These are phyloP conservation scores for Arizona elegans DNA, from an alignment of 2,113 vertebrate genomes.

Conservation along the genomic window DNA sequence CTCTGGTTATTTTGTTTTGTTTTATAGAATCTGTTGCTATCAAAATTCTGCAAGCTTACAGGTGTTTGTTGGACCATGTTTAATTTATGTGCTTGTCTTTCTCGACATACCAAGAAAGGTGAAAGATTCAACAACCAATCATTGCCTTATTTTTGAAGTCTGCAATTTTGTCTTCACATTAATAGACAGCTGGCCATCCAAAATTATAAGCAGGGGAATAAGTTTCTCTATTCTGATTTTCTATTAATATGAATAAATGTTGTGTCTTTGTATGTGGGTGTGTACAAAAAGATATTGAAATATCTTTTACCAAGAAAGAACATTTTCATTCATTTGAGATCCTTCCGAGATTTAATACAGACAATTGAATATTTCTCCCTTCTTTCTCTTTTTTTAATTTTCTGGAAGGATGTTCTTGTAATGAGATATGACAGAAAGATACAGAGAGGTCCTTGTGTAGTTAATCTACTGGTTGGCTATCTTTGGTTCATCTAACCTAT, in stretches of 20 bases:
- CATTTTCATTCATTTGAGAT: neutral
- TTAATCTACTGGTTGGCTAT: neutral
- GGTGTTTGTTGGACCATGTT: neutral
- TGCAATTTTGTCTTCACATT: neutral
- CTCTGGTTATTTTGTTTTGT: neutral
- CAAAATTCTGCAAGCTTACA: neutral
- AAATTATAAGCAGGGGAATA: neutral
- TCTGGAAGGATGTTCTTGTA: neutral
- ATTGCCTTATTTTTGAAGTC: neutral
- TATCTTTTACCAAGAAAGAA: neutral
- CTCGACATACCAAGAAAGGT: neutral
- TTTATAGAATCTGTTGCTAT: neutral
- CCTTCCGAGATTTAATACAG: neutral
- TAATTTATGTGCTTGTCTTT: neutral
- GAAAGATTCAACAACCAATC: neutral
- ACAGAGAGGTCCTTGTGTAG: neutral
- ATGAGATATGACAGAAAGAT: neutral
- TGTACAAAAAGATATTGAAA: neutral
- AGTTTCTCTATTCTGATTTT: neutral
- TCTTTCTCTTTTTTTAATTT: neutral
- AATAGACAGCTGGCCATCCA: neutral
- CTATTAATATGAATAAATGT: neutral
- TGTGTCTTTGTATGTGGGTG: neutral
- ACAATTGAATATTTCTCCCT: neutral
- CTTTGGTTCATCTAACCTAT: neutral